Conservation (phyloP, 2,113 vertebrate genomes). For the Chamaea fasciata region DNA sequence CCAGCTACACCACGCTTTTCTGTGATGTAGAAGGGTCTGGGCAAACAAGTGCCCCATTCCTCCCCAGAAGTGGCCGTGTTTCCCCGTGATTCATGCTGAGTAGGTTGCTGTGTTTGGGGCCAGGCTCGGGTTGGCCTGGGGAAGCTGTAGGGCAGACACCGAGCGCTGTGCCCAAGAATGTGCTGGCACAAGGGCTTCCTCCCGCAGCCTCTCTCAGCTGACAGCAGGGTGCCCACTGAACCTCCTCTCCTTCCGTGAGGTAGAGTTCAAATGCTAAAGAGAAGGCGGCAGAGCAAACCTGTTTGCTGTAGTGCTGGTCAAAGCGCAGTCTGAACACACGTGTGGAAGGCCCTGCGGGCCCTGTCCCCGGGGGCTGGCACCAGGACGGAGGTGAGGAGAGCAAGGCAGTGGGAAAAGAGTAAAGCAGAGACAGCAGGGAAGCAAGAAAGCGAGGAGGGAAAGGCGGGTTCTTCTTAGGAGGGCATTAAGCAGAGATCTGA, state of each 20-base stretch:
- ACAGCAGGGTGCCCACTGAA: fast-evolving
- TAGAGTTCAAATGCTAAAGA: background rate
- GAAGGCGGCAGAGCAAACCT: background rate
- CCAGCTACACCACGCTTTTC: background rate
- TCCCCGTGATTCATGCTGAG: background rate
- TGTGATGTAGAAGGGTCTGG: background rate
- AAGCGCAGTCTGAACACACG: fast-evolving
- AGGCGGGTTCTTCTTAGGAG: background rate
- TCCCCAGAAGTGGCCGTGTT: background rate
- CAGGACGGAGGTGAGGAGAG: background rate
- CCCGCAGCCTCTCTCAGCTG: background rate
- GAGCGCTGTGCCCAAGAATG: background rate
- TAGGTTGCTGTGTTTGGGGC: background rate
- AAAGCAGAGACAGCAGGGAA: background rate
- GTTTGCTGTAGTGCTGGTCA: fast-evolving
- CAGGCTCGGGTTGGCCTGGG: fast-evolving
- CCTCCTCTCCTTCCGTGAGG: fast-evolving
- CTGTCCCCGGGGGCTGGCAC: background rate
- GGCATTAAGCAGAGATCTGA: background rate
- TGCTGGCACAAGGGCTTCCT: background rate
- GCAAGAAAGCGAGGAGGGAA: fast-evolving
- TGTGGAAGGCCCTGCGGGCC: fast-evolving
- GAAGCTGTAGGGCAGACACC: background rate
- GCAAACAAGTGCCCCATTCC: background rate
- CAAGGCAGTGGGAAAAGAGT: background rate